Base-by-base conservation (phyloP, 2,797 vertebrate genomes). In the Furcifer pardalis region DNA sequence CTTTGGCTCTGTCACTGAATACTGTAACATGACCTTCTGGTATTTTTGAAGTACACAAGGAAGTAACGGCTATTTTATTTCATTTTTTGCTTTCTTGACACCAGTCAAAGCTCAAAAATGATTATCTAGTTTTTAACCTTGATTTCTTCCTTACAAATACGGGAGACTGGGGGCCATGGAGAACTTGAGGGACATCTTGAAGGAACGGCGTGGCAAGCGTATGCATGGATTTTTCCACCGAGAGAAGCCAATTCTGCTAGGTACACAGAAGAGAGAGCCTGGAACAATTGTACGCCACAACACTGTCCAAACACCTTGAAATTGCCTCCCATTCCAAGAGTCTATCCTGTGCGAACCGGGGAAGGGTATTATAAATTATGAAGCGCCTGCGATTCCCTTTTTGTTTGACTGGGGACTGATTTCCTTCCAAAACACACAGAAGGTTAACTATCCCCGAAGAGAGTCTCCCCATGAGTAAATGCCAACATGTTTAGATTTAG, bases 281-380 rank as follows among this genome's bases (percentile, higher is more conserved):
- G 30, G 52, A 78, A 46, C 76, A 78, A 49, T 66, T 49, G 35
- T 73, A 84, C 63, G 75, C 63, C 76, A 84, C 79, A 72, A 56
- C 42, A n/a, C 83, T 84, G 77, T 79, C 83, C 83, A 84, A 84
- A 79, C 76, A 84, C 83, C 83, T 84, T 84, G 83, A 84, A 84
- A 84, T 84, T 84, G 40, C 68, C 76, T 79, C 68, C 27, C 66
- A 72, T 84, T 84, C n/a, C 42, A 68, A 37, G 83, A 84, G 83
- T 84, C 83, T 84, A 79, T 84, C 83, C 79, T 84, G 83, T 79
- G 83, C 46, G 42, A 84, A 84, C 83, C 42, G 1, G 25, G 83
- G 76, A 63, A n/a, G n/a, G 42, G 76, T 63, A 72, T 84, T 84
- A 84, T 84, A 84, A 84, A 84, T 73, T 79, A 84, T 79, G 83